Evolutionary conservation across 2,888 invertebrate species (phyloP).

Genomic region (Danaus chrysippus): DNA sequence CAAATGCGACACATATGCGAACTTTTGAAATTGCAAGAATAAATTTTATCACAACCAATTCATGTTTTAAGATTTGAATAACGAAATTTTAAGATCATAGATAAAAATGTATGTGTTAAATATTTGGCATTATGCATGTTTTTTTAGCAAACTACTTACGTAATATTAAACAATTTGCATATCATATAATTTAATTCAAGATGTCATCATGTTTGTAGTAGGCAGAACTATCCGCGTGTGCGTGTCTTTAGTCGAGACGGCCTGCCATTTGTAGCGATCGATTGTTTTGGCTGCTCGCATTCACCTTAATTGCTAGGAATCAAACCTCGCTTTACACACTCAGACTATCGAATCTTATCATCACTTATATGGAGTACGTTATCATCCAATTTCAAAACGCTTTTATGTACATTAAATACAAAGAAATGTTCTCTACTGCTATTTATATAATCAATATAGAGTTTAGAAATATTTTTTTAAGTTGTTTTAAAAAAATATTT

Average conservation of each 20-base stretch:
- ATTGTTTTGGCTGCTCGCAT: constrained; percentile 76
- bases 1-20: constrained; percentile 6
- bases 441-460: no score
- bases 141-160: background rate
- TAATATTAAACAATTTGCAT: background rate
- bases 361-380: background rate
- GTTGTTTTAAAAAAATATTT: no score
- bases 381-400: background rate
- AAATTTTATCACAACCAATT: background rate
- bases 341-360: constrained; percentile 12
- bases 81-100: background rate
- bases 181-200: background rate
- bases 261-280: constrained; percentile 71
- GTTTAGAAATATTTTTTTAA: no score
- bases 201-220: constrained; percentile 9
- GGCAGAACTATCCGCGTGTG: constrained; percentile 33
- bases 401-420: no score
- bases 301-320: constrained; percentile 75
- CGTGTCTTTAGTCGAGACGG: constrained; percentile 49
- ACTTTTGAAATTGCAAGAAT: constrained; percentile 1
- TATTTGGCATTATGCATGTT: background rate
- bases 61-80: background rate
- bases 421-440: no score
- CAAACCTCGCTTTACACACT: constrained; percentile 53
- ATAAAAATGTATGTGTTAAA: background rate